phyloP scores from a whole-genome alignment of 2,888 invertebrate genomes.

The Minunthozetes semirufus region DNA sequence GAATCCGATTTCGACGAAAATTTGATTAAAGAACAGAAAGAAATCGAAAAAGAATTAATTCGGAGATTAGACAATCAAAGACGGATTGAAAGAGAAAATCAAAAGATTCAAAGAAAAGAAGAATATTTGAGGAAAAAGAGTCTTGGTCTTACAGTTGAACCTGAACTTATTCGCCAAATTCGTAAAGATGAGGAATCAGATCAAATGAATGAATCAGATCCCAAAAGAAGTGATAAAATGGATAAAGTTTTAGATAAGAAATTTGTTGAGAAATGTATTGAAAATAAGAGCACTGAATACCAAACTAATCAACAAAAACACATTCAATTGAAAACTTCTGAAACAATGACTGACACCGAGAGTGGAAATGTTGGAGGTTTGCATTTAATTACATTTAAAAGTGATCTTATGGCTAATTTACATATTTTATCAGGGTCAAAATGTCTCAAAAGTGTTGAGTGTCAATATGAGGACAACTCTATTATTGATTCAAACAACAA shows the following conservation, averaged over 20 bases:
- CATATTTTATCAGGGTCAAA: too few relatives aligned
- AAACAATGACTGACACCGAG: too few relatives aligned
- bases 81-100: constrained; percentile 35
- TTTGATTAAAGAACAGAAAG: constrained; percentile 36
- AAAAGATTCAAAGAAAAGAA: constrained; percentile 28
- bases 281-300: background rate
- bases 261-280: background rate
- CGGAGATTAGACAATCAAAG: constrained; percentile 37
- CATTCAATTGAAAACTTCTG: too few relatives aligned
- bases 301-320: too few relatives aligned
- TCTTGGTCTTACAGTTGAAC: background rate
- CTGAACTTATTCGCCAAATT: background rate
- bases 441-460: too few relatives aligned
- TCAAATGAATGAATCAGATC: background rate
- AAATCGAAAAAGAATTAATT: constrained; percentile 38
- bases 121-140: background rate
- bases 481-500: too few relatives aligned
- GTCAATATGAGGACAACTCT: too few relatives aligned
- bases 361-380: too few relatives aligned
- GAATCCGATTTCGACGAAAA: constrained; percentile 28
- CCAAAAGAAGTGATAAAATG: background rate
- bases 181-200: background rate
- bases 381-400: too few relatives aligned
- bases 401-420: too few relatives aligned
- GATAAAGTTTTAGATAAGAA: background rate